Evolutionary conservation across 35 echinoderm and acorn worm species (phyloP).

Genomic region (Lytechinus variegatus): DNA sequence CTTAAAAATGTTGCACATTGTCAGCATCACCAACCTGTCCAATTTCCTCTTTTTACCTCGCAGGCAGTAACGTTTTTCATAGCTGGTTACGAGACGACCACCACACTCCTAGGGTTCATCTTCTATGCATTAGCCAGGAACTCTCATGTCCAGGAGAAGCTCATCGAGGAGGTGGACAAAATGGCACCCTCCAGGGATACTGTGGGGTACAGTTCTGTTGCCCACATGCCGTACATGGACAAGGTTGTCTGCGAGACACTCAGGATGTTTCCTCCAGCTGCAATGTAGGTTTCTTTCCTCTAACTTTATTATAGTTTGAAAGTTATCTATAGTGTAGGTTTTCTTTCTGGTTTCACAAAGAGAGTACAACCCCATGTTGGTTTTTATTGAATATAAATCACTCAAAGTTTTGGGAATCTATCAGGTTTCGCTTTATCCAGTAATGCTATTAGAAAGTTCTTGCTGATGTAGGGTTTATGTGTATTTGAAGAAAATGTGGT

Average conservation of each 20-base stretch:
- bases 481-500: no score
- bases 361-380: no score
- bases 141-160: conserved; percentile 69
- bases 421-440: no score
- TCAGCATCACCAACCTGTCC: no score
- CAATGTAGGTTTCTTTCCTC: conserved; percentile 61
- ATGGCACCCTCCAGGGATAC: conserved; percentile 47
- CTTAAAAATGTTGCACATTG: no score
- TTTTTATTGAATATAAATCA: no score
- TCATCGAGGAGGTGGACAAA: conserved; percentile 60
- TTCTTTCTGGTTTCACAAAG: no score
- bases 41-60: not conserved
- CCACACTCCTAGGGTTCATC: conserved; percentile 41
- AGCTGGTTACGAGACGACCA: conserved; percentile 80
- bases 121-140: conserved; percentile 68
- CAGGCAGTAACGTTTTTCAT: conserved; percentile 69
- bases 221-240: conserved; percentile 74
- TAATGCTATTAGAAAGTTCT: no score
- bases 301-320: no score
- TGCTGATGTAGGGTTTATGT: no score
- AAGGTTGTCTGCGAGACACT: conserved; percentile 57
- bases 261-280: conserved; percentile 64
- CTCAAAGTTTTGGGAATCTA: no score
- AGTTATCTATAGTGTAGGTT: no score
- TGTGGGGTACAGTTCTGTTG: conserved; percentile 50